A percentile compares a stretch with the other conserved stretches of the same genome.
Evolutionary conservation across 1,140 invertebrate species (phyloP).

Genomic region (Gryon sp.): DNA sequence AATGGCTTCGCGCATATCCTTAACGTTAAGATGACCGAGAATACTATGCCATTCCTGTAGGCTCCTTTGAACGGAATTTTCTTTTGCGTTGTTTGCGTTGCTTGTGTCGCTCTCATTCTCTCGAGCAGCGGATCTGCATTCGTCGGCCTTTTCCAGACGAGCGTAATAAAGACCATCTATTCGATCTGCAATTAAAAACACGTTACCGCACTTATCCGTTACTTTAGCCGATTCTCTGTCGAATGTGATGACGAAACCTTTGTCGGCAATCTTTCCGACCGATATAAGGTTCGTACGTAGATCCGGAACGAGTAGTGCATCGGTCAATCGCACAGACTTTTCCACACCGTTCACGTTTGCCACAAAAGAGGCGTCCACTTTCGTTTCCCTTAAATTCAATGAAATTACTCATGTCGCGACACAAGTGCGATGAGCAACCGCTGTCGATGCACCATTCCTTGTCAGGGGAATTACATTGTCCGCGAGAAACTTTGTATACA

Average conservation of each 20-base stretch:
- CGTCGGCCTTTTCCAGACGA: not conserved
- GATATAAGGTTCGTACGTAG: no score
- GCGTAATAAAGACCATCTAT: conserved; percentile 1
- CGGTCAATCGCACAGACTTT: not conserved
- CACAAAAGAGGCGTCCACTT: not conserved
- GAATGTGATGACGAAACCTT: no score
- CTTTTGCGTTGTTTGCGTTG: not conserved
- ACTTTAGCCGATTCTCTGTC: not conserved
- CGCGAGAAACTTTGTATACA: no score
- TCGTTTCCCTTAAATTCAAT: not conserved
- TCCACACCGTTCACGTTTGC: not conserved
- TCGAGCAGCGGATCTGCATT: no score
- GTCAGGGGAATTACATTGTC: not conserved
- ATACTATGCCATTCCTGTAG: not conserved
- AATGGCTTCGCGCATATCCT: conserved; percentile 62
- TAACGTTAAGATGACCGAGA: conserved; percentile 67
- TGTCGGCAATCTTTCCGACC: no score
- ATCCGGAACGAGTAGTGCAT: no score
- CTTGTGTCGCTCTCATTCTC: no score
- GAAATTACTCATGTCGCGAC: not conserved
- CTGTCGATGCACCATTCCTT: conserved; percentile 4
- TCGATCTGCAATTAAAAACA: not conserved
- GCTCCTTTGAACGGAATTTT: not conserved
- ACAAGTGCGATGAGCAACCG: not conserved
- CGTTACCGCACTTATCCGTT: not conserved